Evolutionary conservation across 2,113 vertebrate species (phyloP).

Genomic region (Saccopteryx leptura): DNA sequence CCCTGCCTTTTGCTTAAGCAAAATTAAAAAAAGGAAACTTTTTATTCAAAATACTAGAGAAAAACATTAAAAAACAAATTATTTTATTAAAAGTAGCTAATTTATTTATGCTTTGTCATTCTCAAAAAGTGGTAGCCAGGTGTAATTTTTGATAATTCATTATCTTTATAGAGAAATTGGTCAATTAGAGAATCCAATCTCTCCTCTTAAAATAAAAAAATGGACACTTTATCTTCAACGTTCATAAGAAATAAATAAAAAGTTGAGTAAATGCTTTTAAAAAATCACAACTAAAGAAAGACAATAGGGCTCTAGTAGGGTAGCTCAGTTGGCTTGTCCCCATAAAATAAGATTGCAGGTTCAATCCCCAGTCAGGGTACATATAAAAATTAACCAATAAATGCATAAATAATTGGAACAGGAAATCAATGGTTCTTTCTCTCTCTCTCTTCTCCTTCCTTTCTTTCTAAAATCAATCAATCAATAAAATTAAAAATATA

Average conservation of each 20-base stretch:
- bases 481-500: background rate
- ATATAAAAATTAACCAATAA: too few relatives aligned
- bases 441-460: too few relatives aligned
- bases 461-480: too few relatives aligned
- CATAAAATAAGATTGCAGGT: too few relatives aligned
- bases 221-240: background rate
- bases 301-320: too few relatives aligned
- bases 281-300: background rate
- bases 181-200: background rate
- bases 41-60: background rate
- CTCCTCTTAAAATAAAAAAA: background rate
- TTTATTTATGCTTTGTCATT: background rate
- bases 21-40: background rate
- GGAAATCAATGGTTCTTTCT: too few relatives aligned
- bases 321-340: too few relatives aligned
- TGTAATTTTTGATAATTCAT: background rate
- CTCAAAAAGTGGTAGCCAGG: background rate
- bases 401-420: too few relatives aligned
- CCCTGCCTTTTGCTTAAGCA: too few relatives aligned
- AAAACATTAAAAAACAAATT: background rate
- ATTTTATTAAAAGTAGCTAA: background rate
- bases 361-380: too few relatives aligned
- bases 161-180: background rate
- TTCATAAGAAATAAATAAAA: background rate
- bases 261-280: background rate